These are phyloP conservation scores for Dynastes maya DNA, from an alignment of 2,888 invertebrate genomes.

Conservation along the genomic window DNA sequence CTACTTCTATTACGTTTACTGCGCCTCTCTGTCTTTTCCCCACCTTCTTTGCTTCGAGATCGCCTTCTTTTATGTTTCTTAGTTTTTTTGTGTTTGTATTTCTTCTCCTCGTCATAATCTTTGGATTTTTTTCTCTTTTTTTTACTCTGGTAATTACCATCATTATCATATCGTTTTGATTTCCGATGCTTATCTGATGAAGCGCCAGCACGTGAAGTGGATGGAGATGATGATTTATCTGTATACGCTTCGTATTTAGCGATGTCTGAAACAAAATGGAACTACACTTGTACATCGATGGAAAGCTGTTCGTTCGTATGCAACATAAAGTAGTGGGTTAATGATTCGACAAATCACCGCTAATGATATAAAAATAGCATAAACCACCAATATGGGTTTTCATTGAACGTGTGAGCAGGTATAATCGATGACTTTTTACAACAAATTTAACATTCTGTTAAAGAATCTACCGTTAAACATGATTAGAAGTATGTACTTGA, in stretches of 20 bases:
- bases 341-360: background rate
- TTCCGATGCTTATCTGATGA: background rate
- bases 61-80: conserved; percentile 61
- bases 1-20: background rate
- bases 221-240: background rate
- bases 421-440: too few species aligned
- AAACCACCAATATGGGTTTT: too few species aligned
- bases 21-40: background rate
- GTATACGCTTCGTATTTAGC: conserved; percentile 80
- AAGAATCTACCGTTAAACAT: too few species aligned
- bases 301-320: background rate
- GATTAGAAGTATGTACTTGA: too few species aligned
- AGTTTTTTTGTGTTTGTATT: conserved; percentile 43
- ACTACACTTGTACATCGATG: background rate
- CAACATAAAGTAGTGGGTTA: background rate
- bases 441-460: too few species aligned
- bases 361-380: background rate
- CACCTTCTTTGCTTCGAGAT: conserved; percentile 57
- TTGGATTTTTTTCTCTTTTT: background rate
- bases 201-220: background rate
- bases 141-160: background rate
- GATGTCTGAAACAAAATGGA: conserved; percentile 72
- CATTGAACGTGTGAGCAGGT: too few species aligned
- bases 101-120: conserved; percentile 5
- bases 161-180: background rate